A percentile compares a stretch with the other conserved stretches of the same genome.
These are phyloP conservation scores for Cataglyphis rosenhaueri DNA, from an alignment of 2,888 invertebrate species.

Conservation along the genomic window DNA sequence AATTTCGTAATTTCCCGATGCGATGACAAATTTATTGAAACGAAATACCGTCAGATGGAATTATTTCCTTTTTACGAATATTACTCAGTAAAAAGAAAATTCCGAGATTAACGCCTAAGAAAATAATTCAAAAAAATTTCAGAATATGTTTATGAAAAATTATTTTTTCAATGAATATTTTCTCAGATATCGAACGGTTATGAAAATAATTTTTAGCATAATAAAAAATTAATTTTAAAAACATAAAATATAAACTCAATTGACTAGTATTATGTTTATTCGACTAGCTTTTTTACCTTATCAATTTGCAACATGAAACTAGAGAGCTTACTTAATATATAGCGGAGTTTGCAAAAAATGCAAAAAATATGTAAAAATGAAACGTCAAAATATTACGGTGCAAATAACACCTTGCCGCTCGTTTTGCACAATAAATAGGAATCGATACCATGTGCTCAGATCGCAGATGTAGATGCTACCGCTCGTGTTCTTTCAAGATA, in stretches of 20 bases:
- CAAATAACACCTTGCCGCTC: conserved; percentile 62
- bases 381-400: conserved; percentile 32
- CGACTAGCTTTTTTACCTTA: neutral
- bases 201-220: neutral
- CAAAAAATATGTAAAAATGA: conserved; percentile 29
- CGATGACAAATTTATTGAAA: neutral
- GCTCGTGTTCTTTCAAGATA: neutral
- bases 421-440: conserved; percentile 77
- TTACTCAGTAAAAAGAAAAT: neutral
- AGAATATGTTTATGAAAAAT: neutral
- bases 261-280: neutral
- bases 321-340: conserved; percentile 13
- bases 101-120: neutral
- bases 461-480: conserved; percentile 70
- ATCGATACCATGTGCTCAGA: conserved; percentile 82
- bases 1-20: neutral
- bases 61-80: neutral
- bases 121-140: neutral
- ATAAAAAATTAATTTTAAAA: neutral
- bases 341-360: conserved; percentile 16
- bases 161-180: neutral
- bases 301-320: conserved; percentile 1
- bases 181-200: neutral
- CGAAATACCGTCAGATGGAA: neutral
- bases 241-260: neutral